Evolutionary conservation across 2,797 vertebrate genomes (phyloP), one percentile per base, ranked within the genome.

Genomic region (Clarias platycephalus): DNA sequence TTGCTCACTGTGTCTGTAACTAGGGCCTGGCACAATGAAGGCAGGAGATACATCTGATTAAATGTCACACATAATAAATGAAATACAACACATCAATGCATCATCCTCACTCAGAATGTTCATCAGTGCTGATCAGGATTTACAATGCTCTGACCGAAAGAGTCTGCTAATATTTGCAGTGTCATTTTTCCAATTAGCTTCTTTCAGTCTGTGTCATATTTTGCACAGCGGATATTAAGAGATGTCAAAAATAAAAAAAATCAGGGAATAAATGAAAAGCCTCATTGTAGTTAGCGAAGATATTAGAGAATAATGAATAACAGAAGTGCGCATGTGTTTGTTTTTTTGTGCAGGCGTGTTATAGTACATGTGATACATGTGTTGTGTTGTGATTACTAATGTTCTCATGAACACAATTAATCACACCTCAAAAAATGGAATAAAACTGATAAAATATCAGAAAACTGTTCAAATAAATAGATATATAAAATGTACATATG

Each of bases 1-100:
- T 90, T 91, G 72, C 82, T 91, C 88, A 92, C 92, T 84, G 90
- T 91, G 79, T 91, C 81, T 84, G 88, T 89, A 83, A 71, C 86
- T 80, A 89, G 83, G 67, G 86, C 92, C 79, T 88, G 84, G 88
- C 88, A 91, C 91, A 87, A 82, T 87, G 84, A 89, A 88, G 71
- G 89, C 89, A 89, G 89, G 86, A 89, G 81, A 67, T 82, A 83
- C 77, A 26, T 92, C 90, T 90, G 86, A 88, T 88, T 86, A 86
- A 90, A 89, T 88, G 79, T 89, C 87, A 90, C 86, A 62, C 77
- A 81, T 87, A 71, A 82, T 84, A 90, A 90, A 89, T 81, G 49
- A 79, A 87, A 81, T 37, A 31, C 63, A 80, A 80, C 63, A 87
- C 86, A 85, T 82, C 86, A 85, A 82, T 40, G 75, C 49, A 89